phyloP scores from a whole-genome alignment of 35 echinoderm and acorn worm genomes.

The Amphiura filiformis region DNA sequence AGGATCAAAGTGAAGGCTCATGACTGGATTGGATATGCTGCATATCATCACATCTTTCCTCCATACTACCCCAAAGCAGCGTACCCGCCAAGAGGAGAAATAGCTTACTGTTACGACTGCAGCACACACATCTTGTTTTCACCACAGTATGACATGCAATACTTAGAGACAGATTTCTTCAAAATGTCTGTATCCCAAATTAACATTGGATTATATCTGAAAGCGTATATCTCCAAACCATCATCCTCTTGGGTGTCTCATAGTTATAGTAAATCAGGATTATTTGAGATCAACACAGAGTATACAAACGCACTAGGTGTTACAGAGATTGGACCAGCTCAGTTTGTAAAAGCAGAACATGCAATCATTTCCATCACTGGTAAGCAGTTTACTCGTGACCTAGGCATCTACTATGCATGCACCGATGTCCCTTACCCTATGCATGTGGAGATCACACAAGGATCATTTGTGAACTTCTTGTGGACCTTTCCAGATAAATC shows the following conservation, averaged over 20 bases:
- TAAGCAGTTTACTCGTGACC: conserved; percentile 68
- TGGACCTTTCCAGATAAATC: conserved; percentile 63
- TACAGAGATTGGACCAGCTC: conserved; percentile 12
- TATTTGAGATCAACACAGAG: conserved; percentile 52
- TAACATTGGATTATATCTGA: conserved; percentile 42
- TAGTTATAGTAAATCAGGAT: conserved; percentile 50
- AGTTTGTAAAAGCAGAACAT: conserved; percentile 57
- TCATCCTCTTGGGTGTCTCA: conserved; percentile 33
- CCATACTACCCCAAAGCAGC: conserved; percentile 70
- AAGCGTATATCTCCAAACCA: conserved; percentile 45
- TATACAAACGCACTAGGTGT: conserved; percentile 53
- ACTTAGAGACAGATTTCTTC: neutral
- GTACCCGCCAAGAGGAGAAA: conserved; percentile 62
- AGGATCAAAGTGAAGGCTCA: conserved; percentile 40
- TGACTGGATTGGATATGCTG: conserved; percentile 65
- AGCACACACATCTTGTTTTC: conserved; percentile 18
- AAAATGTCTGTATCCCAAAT: neutral
- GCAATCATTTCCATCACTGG: conserved; percentile 56
- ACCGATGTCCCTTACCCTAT: conserved; percentile 59
- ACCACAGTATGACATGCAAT: conserved; percentile 3
- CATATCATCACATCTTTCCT: conserved; percentile 63
- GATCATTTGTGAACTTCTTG: conserved; percentile 58
- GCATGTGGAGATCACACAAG: conserved; percentile 72
- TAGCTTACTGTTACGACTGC: conserved; percentile 17
- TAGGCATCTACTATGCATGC: conserved; percentile 78